Base-by-base conservation (phyloP, 1,140 invertebrate species). In the Neodiprion virginianus region DNA sequence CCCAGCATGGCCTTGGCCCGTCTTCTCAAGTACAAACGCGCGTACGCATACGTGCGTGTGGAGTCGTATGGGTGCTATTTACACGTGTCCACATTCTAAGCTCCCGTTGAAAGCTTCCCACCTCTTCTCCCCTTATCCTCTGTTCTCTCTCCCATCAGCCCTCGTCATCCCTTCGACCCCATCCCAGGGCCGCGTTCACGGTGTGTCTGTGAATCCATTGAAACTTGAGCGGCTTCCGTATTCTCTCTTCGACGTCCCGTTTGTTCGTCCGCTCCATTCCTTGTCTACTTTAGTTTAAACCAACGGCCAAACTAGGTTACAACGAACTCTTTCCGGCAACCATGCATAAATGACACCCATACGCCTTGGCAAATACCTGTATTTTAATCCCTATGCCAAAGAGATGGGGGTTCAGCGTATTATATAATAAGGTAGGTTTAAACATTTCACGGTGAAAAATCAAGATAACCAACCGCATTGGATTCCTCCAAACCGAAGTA, bases 221-320 rank as follows among this genome's bases (percentile, higher is more conserved):
- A 61, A 61, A 61, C 53, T 61, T 61, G 53, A n/a, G 11, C 53
- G 53, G 53, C 53, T 61, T 61, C 53, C 53, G 53, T 61, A 61
- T 61, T 61, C 53, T 61, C 53, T 61, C 1, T n/a, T 61, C 53
- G n/a, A n/a, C 53, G n/a, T 61, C 53, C 11, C 53, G 53, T 11
- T 40, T n/a, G 53, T 61, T n/a, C 53, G 2, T 61, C 53, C 53
- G n/a, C 11, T 12, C 53, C 53, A 40, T 1, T n/a, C 53, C 53
- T 61, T n/a, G 11, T 61, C 53, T 61, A 61, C 53, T 61, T 12
- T 61, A 1, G 53, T 11, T 61, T 61, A n/a, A 61, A 61, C n/a
- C 53, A 61, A 61, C 53, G 2, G 53, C n/a, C 53, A n/a, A 61
- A 61, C 53, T 61, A n/a, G 11, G 53, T n/a, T 61, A 61, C 28